Evolutionary conservation across 1,140 invertebrate genomes (phyloP), one percentile per base, ranked within the genome.

Genomic region (Metaphire vulgaris): DNA sequence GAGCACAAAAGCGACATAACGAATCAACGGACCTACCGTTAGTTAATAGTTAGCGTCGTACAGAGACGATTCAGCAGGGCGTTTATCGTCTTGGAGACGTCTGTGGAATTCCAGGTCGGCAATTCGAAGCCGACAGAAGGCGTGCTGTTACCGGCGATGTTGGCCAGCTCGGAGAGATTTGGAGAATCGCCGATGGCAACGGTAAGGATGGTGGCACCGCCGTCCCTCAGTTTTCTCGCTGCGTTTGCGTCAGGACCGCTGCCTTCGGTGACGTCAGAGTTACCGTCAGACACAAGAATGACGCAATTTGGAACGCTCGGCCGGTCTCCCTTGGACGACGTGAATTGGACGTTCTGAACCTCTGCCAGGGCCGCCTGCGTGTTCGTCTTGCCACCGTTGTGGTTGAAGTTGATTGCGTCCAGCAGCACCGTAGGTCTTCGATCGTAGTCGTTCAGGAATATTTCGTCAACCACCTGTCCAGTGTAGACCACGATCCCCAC

Each of bases 211-310:
- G 41, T 56, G 69, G 69, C 69, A 56, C 41, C 6, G 41, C 41
- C 21, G 6, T 6, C 6, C 41, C 21, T 56, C 6, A 56, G 41
- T 6, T 56, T 56, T 6, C 41, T 56, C 6, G 41, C 41, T 56
- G 41, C 41, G 21, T 56, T 21, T 56, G 21, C 41, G 6, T 6
- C 21, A 12, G 6, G 41, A 56, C 41, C 41, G 6, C 6, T 56
- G 41, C 21, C 41, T 6, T 12, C 6, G 41, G 41, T 56, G 41
- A 21, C 41, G 67, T 77, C 74, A 14, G 76, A 75, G 6, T 21
- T 56, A 12, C 41, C 41, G 21, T 56, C 41, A 21, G 6, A 12
- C 6, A 56, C 6, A 6, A 56, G 41, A 21, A 56, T 56, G 41
- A 6, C 6, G 6, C 6, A 6, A 21, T 6, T 12, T 21, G 6